These are phyloP conservation scores for Sarcophaga bullata DNA, from an alignment of 1,140 invertebrate species.

Conservation along the genomic window DNA sequence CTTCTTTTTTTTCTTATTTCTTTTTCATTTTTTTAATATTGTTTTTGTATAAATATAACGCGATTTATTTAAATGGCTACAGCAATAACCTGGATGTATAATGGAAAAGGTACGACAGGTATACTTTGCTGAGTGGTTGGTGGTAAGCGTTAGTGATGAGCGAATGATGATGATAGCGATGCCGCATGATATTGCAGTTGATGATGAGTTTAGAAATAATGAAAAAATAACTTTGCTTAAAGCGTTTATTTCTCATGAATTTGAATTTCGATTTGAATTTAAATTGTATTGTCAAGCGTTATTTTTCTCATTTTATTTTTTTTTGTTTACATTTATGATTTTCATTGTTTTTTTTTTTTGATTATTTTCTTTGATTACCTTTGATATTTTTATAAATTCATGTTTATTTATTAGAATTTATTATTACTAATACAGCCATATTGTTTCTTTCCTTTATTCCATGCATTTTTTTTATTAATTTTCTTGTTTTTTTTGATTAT, in stretches of 20 bases:
- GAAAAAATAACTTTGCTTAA: conserved; percentile 47
- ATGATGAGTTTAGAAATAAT: conserved; percentile 44
- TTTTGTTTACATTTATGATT: not conserved
- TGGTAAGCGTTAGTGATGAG: not conserved
- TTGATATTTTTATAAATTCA: not conserved
- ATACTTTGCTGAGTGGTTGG: not conserved
- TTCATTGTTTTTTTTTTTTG: not conserved
- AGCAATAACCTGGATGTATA: not conserved
- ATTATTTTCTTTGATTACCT: not conserved
- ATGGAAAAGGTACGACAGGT: not conserved
- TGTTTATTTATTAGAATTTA: too few relatives aligned
- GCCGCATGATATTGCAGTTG: not conserved
- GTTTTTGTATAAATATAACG: conserved; percentile 20
- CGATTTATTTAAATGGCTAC: not conserved
- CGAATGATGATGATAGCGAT: not conserved
- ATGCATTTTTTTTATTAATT: too few relatives aligned
- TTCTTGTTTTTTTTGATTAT: too few relatives aligned
- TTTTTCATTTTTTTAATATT: too few relatives aligned
- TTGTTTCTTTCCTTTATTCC: too few relatives aligned
- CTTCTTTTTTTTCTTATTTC: too few relatives aligned
- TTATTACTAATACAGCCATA: too few relatives aligned
- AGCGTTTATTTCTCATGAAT: conserved; percentile 36
- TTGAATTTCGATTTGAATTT: conserved; percentile 40
- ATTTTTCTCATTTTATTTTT: not conserved
- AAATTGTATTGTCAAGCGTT: not conserved